Evolutionary conservation across 2,888 invertebrate genomes (phyloP), one percentile per base, ranked within the genome.

Genomic region (Dascillus cervinus): DNA sequence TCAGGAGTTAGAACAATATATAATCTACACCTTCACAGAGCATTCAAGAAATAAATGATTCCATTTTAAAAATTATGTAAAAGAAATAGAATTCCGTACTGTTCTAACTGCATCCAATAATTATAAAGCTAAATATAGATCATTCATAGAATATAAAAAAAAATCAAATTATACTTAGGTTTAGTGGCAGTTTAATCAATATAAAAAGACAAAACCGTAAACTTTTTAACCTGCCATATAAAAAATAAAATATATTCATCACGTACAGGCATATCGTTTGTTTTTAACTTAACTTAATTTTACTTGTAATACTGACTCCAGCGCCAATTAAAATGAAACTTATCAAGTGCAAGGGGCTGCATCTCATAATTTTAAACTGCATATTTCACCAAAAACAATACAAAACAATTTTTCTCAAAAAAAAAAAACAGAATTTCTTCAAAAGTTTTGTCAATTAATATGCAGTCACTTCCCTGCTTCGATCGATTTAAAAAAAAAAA

Each of bases 401-500:
- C n/a, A n/a, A n/a, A n/a, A n/a, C n/a, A 24, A 12, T 24, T 24
- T 12, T 24, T 24, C 13, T 12, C 11, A 10, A 4, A 9, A 8
- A 5, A 10, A 29, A 12, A 25, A 13, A 6, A 29, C 12, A 4
- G 10, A 29, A 25, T 22, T 28, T 12, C 13, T 23, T 13, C 23
- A 29, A 29, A 6, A n/a, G 11, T 25, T 5, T 19, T 6, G 5
- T 21, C 9, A 21, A 10, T 1, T 11, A n/a, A 1, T 22, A 22
- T 11, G 1, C 9, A 6, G 10, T 5, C 10, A 50, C 52, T 14
- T 53, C 58, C 33, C 58, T 56, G 40, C 43, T 47, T n/a, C n/a
- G n/a, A n/a, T n/a, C 8, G 17, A 17, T 17, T 17, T 17, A 17
- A 6, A 17, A 17, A 17, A 17, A 17, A 17, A 17, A 17, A 17